A percentile compares a stretch with the other conserved stretches of the same genome.
Evolutionary conservation across 1,140 invertebrate genomes (phyloP).

Genomic region (Ceratosolen fusciceps): DNA sequence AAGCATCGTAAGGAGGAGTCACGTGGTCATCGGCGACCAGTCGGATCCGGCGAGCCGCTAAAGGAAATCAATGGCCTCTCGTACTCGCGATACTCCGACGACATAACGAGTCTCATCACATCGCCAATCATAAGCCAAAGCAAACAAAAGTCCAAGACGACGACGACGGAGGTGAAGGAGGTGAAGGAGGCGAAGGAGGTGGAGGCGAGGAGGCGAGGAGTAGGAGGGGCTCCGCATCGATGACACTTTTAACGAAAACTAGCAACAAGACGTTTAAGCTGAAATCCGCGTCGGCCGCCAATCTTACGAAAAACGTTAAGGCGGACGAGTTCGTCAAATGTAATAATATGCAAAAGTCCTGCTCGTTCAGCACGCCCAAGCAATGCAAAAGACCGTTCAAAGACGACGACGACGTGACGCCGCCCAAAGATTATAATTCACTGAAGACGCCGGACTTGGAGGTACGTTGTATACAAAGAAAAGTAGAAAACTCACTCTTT

Average conservation of each 20-base stretch:
- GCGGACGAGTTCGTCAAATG: not conserved
- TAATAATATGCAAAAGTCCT: constrained; percentile 7
- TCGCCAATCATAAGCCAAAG: constrained; percentile 41
- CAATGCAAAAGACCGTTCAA: not conserved
- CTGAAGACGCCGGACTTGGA: constrained; percentile 67
- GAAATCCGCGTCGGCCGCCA: constrained; percentile 40
- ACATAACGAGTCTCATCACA: too few relatives aligned
- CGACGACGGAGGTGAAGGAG: too few relatives aligned
- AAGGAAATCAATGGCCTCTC: too few relatives aligned
- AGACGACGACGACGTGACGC: constrained; percentile 60
- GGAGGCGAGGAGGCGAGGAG: too few relatives aligned
- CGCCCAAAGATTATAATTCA: constrained; percentile 63
- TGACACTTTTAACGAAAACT: not conserved
- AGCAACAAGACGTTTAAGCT: constrained; percentile 34
- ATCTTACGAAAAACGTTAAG: constrained; percentile 24
- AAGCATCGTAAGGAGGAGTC: too few relatives aligned
- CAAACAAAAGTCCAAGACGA: constrained; percentile 4
- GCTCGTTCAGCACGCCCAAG: constrained; percentile 9
- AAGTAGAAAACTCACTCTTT: too few relatives aligned
- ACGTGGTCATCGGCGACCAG: too few relatives aligned
- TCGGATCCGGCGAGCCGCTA: too few relatives aligned
- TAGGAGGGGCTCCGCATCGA: too few relatives aligned
- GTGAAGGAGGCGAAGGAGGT: too few relatives aligned
- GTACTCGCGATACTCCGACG: too few relatives aligned
- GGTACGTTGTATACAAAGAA: constrained; percentile 55